Percentiles rank a stretch among this genome's conserved stretches.
These are phyloP conservation scores for Zosterops borbonicus DNA, from an alignment of 2,113 vertebrate species.

Conservation along the genomic window DNA sequence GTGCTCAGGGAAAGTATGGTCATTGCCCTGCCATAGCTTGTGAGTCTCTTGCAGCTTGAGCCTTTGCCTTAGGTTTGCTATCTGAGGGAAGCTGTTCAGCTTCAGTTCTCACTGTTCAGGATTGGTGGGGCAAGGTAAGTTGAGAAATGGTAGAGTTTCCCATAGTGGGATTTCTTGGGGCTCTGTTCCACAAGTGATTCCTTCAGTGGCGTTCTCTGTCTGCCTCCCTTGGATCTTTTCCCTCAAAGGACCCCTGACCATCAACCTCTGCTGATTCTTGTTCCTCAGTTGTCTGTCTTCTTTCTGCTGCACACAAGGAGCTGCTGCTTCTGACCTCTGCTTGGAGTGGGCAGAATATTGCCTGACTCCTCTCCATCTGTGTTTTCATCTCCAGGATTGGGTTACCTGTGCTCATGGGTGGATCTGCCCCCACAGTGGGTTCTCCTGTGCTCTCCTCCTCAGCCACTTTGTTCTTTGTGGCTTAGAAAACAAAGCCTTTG, in stretches of 20 bases:
- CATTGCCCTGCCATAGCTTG: neutral
- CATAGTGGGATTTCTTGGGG: neutral
- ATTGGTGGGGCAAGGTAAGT: neutral
- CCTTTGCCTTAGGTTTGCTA: neutral
- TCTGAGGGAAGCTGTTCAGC: neutral
- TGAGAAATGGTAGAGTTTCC: neutral
- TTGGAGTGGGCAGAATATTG: neutral
- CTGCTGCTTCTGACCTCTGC: neutral
- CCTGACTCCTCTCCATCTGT: neutral
- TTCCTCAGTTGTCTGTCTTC: neutral
- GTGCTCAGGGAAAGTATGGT: neutral
- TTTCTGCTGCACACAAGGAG: neutral
- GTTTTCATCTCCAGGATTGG: neutral
- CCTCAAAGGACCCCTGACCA: neutral
- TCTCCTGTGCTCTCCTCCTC: neutral
- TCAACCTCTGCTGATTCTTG: neutral
- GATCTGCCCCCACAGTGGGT: neutral
- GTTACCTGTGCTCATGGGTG: neutral
- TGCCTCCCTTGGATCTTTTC: neutral
- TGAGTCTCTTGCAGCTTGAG: neutral
- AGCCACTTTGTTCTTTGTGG: constrained; percentile 50
- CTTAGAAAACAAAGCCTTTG: constrained; percentile 64
- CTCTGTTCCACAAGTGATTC: neutral
- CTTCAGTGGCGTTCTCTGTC: neutral
- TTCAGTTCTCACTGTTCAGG: neutral